Evolutionary conservation across 1,140 invertebrate genomes (phyloP), one percentile per base, ranked within the genome.

Genomic region (Megathymus violae): DNA sequence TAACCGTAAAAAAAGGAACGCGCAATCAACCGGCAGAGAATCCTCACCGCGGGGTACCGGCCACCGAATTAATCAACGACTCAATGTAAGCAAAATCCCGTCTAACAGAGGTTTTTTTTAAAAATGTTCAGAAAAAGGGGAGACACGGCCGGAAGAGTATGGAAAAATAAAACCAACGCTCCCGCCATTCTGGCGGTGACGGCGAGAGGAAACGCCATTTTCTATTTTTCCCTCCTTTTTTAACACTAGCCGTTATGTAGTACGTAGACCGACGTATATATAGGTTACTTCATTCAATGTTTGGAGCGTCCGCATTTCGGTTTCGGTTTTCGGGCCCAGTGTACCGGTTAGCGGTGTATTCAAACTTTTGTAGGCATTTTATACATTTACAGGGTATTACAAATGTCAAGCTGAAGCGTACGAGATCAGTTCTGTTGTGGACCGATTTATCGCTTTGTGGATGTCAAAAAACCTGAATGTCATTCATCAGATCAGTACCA

Each of bases 61-160:
- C 78, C 81, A 82, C 78, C 77, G 78, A 82, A 88, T 85, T 87
- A 88, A 87, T 87, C 82, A 87, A 80, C 80, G 66, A 66, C 69
- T 68, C 76, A 82, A 86, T 78, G 82, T 80, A 81, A 83, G 74
- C 76, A 80, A 78, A 78, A 78, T 76, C 71, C 68, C 59, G 68
- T 71, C 62, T 70, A 72, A 72, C 72, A 69, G 67, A 68, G 66
- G 74, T 73, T 78, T n/a, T 31, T 31, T 31, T 75, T 76, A 78
- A 85, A 83, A 82, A 76, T 74, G 67, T 71, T 69, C 77, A 81
- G 71, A 78, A 75, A 31, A 76, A 74, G 69, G 74, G 71, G 69
- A 78, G 78, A 76, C 69, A 78, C 69, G 71, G 65, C 54, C 74
- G 77, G 80, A 79, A 81, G 76, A 80, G 77, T 76, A 77, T 74